Conservation (phyloP, 2,888 invertebrate genomes). For the Synanthedon formicaeformis region DNA sequence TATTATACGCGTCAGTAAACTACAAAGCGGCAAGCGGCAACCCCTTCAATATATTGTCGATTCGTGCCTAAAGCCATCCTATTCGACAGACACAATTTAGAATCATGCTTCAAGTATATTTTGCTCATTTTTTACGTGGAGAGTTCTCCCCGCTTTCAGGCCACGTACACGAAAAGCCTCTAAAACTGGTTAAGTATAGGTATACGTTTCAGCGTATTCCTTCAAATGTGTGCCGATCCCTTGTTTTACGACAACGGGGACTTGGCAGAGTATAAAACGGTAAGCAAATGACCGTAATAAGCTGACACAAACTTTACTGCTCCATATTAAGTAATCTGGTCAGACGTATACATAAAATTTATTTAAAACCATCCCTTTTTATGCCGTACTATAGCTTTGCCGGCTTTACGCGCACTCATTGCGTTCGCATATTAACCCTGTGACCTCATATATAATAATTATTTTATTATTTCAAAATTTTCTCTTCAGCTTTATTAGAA, state of each 20-base stretch:
- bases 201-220: background rate
- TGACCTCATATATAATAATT: too few relatives aligned
- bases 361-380: too few relatives aligned
- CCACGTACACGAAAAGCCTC: background rate
- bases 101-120: background rate
- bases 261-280: background rate
- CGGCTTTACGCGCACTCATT: too few relatives aligned
- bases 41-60: background rate
- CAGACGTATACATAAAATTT: too few relatives aligned
- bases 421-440: too few relatives aligned
- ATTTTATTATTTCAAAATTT: too few relatives aligned
- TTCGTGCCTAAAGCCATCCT: background rate
- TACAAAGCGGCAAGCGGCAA: background rate
- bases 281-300: background rate
- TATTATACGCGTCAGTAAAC: background rate
- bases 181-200: background rate
- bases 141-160: background rate
- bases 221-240: background rate
- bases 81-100: background rate
- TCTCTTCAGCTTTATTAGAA: too few relatives aligned
- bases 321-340: too few relatives aligned
- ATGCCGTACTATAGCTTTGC: too few relatives aligned
- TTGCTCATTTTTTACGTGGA: background rate
- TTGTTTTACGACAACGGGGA: background rate
- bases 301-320: background rate